Evolutionary conservation across 2,888 invertebrate species (phyloP).

Genomic region (Mythimna albipuncta): DNA sequence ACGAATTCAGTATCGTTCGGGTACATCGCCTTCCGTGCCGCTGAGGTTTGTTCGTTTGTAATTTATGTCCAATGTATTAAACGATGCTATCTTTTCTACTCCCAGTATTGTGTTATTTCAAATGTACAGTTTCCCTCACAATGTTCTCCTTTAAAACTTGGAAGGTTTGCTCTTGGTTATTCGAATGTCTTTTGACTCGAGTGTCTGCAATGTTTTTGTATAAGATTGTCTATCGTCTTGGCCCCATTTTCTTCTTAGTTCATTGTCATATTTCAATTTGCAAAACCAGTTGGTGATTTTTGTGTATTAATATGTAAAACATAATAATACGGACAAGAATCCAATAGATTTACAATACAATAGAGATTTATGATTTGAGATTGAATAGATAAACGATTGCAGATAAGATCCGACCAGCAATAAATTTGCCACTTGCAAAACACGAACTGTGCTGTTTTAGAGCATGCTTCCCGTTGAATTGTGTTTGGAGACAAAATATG

Average conservation of each 20-base stretch:
- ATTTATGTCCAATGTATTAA: slow-evolving; percentile 54
- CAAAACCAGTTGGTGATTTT: slow-evolving; percentile 44
- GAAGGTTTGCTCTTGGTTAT: slow-evolving; percentile 7
- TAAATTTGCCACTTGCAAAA: slow-evolving; percentile 65
- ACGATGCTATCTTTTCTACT: slow-evolving; percentile 55
- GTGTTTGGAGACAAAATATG: slow-evolving; percentile 56
- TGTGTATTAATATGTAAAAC: slow-evolving; percentile 54
- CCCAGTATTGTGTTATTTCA: slow-evolving; percentile 49
- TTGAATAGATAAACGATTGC: slow-evolving; percentile 62
- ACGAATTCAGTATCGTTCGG: slow-evolving; percentile 56
- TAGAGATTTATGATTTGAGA: slow-evolving; percentile 60
- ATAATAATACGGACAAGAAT: slow-evolving; percentile 44
- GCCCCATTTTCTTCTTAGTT: slow-evolving; percentile 9
- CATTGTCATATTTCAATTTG: slow-evolving; percentile 43
- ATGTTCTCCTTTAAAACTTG: slow-evolving; percentile 35
- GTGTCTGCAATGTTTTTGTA: slow-evolving; percentile 11
- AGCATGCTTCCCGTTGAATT: slow-evolving; percentile 61
- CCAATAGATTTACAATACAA: slow-evolving; percentile 55
- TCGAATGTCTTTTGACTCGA: slow-evolving; percentile 10
- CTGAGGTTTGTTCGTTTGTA: slow-evolving; percentile 49
- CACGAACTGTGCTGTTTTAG: slow-evolving; percentile 53
- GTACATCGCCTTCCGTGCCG: slow-evolving; percentile 48
- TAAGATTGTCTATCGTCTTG: slow-evolving; percentile 4
- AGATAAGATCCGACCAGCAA: slow-evolving; percentile 59
- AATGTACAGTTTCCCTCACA: slow-evolving; percentile 42